A percentile compares a stretch with the other conserved stretches of the same genome.
Evolutionary conservation across 2,113 vertebrate genomes (phyloP).

Genomic region (Mustela lutreola): DNA sequence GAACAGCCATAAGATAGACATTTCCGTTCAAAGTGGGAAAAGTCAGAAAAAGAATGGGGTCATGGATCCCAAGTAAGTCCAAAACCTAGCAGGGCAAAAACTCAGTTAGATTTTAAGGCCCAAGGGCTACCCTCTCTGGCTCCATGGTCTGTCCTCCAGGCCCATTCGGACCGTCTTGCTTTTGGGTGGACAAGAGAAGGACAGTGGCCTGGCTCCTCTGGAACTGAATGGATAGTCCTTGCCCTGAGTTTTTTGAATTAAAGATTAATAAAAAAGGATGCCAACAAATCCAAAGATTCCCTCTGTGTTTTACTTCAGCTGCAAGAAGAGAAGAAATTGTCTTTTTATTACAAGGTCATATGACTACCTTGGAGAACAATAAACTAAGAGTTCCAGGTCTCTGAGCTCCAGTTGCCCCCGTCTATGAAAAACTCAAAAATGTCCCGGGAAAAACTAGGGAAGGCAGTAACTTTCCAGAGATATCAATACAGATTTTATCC

Average conservation of each 20-base stretch:
- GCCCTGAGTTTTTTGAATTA: background rate
- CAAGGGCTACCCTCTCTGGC: background rate
- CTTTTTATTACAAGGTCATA: background rate
- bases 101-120: background rate
- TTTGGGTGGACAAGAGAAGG: background rate
- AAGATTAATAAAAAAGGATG: background rate
- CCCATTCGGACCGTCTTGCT: background rate
- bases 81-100: conserved; percentile 10
- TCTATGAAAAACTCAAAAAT: background rate
- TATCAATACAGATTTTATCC: background rate
- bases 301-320: background rate
- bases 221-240: background rate
- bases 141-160: background rate
- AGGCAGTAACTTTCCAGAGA: background rate
- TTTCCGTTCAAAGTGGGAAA: background rate
- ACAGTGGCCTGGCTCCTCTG: background rate
- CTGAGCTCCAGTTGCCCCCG: background rate
- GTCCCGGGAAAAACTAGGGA: background rate
- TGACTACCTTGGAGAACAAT: background rate
- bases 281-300: background rate
- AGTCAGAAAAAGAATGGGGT: background rate
- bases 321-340: background rate
- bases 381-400: background rate
- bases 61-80: background rate
- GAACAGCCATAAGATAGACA: background rate